Evolutionary conservation across 92 coral and sea anemone genomes (phyloP).

Genomic region (Siderastrea radians): DNA sequence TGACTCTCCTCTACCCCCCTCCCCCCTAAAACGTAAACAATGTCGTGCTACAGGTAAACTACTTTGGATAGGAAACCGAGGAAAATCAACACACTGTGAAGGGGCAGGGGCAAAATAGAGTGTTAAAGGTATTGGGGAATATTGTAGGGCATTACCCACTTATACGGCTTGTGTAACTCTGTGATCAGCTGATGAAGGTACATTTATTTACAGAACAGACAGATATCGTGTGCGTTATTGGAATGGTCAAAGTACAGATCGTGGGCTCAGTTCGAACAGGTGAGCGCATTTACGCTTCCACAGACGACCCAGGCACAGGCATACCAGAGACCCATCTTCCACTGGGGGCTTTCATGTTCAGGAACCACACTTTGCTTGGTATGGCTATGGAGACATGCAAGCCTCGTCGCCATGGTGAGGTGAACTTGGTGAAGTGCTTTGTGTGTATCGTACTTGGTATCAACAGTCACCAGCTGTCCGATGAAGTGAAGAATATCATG

Average conservation of each 20-base stretch:
- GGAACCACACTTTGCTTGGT: conserved; percentile 85
- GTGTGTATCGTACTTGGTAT: conserved; percentile 98
- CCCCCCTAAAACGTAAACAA: too few species aligned
- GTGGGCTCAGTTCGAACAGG: conserved; percentile 89
- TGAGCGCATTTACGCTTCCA: conserved; percentile 93
- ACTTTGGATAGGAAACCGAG: too few species aligned
- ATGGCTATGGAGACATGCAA: conserved; percentile 93
- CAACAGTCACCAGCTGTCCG: conserved; percentile 79
- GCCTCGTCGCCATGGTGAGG: conserved; percentile 76
- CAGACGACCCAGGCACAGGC: conserved; percentile 84
- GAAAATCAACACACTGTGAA: too few species aligned
- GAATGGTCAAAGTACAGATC: conserved; percentile 92
- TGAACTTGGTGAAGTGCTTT: conserved; percentile 86
- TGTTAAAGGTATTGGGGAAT: too few species aligned
- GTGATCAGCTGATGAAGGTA: not conserved
- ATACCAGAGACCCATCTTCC: conserved; percentile 98
- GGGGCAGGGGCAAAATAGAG: too few species aligned
- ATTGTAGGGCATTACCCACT: too few species aligned
- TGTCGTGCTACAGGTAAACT: too few species aligned
- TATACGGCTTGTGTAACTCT: not conserved
- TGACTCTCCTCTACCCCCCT: too few species aligned
- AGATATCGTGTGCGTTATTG: conserved; percentile 97
- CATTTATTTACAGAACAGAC: conserved; percentile 61
- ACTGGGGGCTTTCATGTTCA: conserved; percentile 76
- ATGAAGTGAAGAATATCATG: conserved; percentile 83